A percentile compares a stretch with the other conserved stretches of the same genome.
Evolutionary conservation across 2,888 invertebrate species (phyloP).

Genomic region (Platerodrilus igneus): DNA sequence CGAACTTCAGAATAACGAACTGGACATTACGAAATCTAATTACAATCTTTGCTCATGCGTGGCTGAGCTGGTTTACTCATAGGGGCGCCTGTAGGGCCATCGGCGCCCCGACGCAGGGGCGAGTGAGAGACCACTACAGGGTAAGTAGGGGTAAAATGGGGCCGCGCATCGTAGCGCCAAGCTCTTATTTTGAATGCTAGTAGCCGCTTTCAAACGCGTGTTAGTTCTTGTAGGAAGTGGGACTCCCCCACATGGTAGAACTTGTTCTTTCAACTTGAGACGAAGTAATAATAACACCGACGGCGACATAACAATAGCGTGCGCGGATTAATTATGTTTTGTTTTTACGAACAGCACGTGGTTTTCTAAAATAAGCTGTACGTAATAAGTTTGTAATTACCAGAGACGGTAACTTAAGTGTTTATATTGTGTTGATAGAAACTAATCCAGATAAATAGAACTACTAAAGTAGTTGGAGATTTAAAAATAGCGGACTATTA

Average conservation of each 20-base stretch:
- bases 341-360: no score
- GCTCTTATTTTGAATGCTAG: conserved; percentile 30
- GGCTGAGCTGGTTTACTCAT: conserved; percentile 42
- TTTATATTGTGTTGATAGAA: no score
- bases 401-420: no score
- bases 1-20: conserved; percentile 43
- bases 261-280: conserved; percentile 19
- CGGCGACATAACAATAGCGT: conserved; percentile 18
- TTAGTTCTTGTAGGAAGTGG: conserved; percentile 24
- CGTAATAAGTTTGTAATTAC: no score
- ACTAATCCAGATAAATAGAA: no score
- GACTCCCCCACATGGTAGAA: conserved; percentile 24
- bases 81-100: conserved; percentile 36
- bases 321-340: conserved; percentile 16
- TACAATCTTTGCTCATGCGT: conserved; percentile 53
- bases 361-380: no score
- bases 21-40: conserved; percentile 54
- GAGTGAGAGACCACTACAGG: conserved; percentile 37
- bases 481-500: no score
- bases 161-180: conserved; percentile 24
- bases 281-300: no score
- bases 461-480: no score
- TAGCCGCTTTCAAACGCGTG: conserved; percentile 28
- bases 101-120: conserved; percentile 36
- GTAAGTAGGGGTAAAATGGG: conserved; percentile 44